Evolutionary conservation across 1,140 invertebrate species (phyloP).

Genomic region (Macrostomum lignano): DNA sequence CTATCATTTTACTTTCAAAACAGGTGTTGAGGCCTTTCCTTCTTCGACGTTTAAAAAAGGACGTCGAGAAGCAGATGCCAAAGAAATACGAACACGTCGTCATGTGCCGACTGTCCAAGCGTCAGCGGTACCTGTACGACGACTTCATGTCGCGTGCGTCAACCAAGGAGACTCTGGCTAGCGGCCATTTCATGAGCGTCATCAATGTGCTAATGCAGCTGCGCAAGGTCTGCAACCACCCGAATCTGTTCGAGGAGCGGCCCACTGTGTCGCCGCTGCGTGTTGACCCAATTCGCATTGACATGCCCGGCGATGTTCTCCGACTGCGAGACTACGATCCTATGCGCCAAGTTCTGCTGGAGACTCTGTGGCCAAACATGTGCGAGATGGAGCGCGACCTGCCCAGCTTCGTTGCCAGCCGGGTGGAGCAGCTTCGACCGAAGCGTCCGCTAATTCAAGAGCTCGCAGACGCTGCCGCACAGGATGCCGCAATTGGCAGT

Average conservation of each 20-base stretch:
- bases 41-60: slow-evolving; percentile 63
- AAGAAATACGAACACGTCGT: slow-evolving; percentile 93
- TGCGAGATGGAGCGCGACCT: no score
- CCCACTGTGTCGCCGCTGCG: slow-evolving; percentile 71
- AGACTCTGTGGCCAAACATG: no score
- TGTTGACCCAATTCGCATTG: background rate
- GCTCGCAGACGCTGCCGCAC: no score
- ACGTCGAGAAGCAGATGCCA: slow-evolving; percentile 97
- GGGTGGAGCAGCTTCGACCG: no score
- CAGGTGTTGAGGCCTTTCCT: slow-evolving; percentile 88
- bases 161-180: slow-evolving; percentile 72
- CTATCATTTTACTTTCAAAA: no score
- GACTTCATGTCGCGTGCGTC: slow-evolving; percentile 93
- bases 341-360: no score
- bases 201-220: slow-evolving; percentile 97
- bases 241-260: slow-evolving; percentile 85
- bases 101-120: slow-evolving; percentile 72
- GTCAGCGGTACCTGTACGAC: slow-evolving; percentile 87
- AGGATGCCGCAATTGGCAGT: no score
- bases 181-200: slow-evolving; percentile 79
- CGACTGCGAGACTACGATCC: no score
- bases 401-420: no score
- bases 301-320: no score
- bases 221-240: slow-evolving; percentile 97
- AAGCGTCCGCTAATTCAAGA: no score